phyloP scores from a whole-genome alignment of 2,113 vertebrate genomes.

The Mus musculus region GRCm39 chr8:111666001-111666500 shows the following conservation, averaged over 20 bases:
- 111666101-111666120: background rate
- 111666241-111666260: background rate
- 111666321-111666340: background rate
- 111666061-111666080: slow-evolving; percentile 29
- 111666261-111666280: background rate
- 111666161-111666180: background rate
- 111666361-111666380: background rate
- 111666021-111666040: background rate
- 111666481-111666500: background rate
- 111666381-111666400: background rate
- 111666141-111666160: background rate
- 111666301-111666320: background rate
- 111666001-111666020: too few species aligned
- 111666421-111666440: background rate
- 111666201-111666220: background rate
- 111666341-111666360: background rate
- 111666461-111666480: background rate
- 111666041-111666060: background rate
- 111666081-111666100: slow-evolving; percentile 38
- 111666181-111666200: background rate
- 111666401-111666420: background rate
- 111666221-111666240: background rate
- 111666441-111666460: background rate
- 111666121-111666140: background rate
- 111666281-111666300: background rate